Percentiles rank a stretch among this genome's conserved stretches.
These are phyloP conservation scores for Heliornis fulica DNA, from an alignment of 2,113 vertebrate species.

Conservation along the genomic window DNA sequence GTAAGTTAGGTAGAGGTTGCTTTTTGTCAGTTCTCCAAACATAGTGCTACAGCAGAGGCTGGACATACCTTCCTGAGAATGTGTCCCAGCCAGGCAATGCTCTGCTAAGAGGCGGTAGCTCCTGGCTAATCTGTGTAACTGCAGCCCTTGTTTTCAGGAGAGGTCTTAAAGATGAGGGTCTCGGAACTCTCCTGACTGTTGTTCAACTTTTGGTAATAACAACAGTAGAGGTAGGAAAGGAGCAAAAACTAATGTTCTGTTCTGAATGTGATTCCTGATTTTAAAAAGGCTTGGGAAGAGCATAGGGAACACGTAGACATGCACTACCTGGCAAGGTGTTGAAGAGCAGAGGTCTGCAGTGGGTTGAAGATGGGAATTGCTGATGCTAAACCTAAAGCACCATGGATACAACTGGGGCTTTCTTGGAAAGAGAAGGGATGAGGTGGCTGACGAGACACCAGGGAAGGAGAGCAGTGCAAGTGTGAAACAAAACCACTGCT, in stretches of 20 bases:
- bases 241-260: not conserved
- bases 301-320: not conserved
- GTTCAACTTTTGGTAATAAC: not conserved
- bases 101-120: not conserved
- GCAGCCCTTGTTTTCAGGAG: not conserved
- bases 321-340: not conserved
- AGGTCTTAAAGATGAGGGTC: not conserved
- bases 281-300: not conserved
- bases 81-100: not conserved
- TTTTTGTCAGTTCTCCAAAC: not conserved
- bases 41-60: not conserved
- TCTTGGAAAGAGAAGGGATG: not conserved
- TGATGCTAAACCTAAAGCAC: not conserved
- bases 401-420: not conserved
- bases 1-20: not conserved
- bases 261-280: not conserved
- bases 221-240: not conserved
- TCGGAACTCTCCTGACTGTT: not conserved
- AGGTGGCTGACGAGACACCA: not conserved
- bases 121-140: not conserved
- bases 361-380: not conserved
- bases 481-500: not conserved
- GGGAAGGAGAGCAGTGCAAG: not conserved
- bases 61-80: not conserved
- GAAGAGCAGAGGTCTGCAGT: not conserved